Conservation (phyloP, 2,797 vertebrate species). For the Sebastes cheni region DNA sequence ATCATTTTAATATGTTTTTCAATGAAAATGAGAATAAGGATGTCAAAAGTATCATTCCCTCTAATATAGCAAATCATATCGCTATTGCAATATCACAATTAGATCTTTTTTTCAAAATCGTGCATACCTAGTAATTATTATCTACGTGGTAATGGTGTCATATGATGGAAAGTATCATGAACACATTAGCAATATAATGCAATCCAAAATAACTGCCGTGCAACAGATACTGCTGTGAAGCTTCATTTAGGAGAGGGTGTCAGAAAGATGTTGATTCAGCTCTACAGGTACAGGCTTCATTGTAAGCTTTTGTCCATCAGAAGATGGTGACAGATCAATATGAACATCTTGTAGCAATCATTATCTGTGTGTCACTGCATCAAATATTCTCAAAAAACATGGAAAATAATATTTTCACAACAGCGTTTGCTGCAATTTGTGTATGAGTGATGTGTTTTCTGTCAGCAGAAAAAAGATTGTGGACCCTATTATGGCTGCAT, state of each 20-base stretch:
- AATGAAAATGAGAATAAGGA: no score
- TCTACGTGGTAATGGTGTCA: background rate
- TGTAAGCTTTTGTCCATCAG: background rate
- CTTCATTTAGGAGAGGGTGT: background rate
- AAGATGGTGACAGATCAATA: background rate
- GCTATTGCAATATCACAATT: no score
- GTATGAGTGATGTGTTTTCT: background rate
- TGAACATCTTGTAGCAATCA: slow-evolving; percentile 2
- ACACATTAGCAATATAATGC: background rate
- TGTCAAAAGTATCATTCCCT: no score
- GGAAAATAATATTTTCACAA: background rate
- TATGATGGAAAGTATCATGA: background rate
- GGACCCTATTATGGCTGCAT: background rate
- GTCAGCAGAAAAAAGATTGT: slow-evolving; percentile 3
- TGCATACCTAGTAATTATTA: background rate
- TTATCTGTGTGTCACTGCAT: background rate
- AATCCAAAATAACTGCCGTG: slow-evolving; percentile 6
- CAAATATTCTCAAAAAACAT: background rate
- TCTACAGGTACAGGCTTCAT: background rate
- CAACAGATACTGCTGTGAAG: background rate
- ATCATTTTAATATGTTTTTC: no score
- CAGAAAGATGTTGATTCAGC: slow-evolving; percentile 35
- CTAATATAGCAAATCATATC: no score
- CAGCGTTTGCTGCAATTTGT: background rate
- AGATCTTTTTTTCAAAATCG: no score